Evolutionary conservation across 2,113 vertebrate species (phyloP).

Genomic region (Psittacula cyanocephala): DNA sequence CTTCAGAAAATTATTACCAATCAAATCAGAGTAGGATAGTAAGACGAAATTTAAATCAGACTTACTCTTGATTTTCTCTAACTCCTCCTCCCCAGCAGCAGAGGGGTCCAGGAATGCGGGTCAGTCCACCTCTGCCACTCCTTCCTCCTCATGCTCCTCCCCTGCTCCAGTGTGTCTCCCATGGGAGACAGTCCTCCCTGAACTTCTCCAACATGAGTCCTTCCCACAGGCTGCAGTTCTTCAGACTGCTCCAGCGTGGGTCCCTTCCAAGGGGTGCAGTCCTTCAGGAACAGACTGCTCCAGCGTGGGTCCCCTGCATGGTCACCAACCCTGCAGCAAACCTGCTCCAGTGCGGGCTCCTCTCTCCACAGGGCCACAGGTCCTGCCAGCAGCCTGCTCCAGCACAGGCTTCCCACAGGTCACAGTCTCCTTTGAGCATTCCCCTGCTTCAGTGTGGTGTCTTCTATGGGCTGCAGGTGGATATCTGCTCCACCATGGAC

Average conservation of each 20-base stretch:
- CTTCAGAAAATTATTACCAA: not conserved
- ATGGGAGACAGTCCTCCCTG: fast-evolving
- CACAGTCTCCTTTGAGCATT: not conserved
- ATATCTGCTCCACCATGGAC: fast-evolving
- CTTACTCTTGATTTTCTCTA: not conserved
- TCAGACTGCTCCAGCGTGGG: not conserved
- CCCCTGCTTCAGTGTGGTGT: too few relatives aligned
- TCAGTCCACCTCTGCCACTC: not conserved
- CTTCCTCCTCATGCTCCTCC: not conserved
- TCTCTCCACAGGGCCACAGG: not conserved
- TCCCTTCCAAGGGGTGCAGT: not conserved
- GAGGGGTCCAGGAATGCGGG: not conserved
- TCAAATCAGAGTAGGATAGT: not conserved
- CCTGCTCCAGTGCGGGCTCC: fast-evolving
- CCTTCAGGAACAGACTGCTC: not conserved
- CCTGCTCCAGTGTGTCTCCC: fast-evolving
- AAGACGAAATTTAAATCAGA: not conserved
- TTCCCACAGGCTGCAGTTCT: not conserved
- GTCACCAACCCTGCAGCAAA: not conserved
- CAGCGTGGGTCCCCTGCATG: fast-evolving
- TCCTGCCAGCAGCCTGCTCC: not conserved
- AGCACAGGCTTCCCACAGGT: fast-evolving
- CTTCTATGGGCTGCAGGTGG: not conserved
- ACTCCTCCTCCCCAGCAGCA: fast-evolving
- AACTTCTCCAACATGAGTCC: not conserved